Conservation (phyloP, 2,888 invertebrate species). For the Liodrosophila aerea region DNA sequence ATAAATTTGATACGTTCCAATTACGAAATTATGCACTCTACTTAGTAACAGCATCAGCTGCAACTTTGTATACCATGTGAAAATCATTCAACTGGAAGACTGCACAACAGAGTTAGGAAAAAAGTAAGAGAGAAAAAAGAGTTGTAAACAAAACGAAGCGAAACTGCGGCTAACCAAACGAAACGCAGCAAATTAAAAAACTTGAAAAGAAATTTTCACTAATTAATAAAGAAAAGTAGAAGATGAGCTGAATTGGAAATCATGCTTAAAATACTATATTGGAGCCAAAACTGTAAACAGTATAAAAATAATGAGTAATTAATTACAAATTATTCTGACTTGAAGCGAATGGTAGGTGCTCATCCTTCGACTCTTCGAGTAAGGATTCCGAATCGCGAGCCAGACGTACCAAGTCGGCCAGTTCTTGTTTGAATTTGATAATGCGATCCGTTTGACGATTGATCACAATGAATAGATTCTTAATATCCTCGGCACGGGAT, state of each 20-base stretch:
- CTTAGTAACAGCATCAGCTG: constrained; percentile 44
- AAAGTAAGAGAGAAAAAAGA: constrained; percentile 14
- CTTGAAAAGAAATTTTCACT: constrained; percentile 55
- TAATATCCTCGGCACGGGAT: constrained; percentile 25
- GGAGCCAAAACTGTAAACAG: not conserved
- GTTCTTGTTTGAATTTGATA: constrained; percentile 33
- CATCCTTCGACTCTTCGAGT: constrained; percentile 9
- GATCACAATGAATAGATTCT: constrained; percentile 26
- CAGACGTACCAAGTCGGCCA: constrained; percentile 28
- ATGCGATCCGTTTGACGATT: constrained; percentile 43
- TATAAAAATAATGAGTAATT: not conserved
- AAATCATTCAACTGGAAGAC: constrained; percentile 79
- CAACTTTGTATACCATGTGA: constrained; percentile 44
- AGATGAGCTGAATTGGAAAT: constrained; percentile 10
- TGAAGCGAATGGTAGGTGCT: no score
- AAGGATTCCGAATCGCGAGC: constrained; percentile 38
- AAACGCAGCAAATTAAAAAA: constrained; percentile 42
- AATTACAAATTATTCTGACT: not conserved
- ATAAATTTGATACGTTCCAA: constrained; percentile 71
- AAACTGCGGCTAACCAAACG: constrained; percentile 35
- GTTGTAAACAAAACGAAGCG: constrained; percentile 27
- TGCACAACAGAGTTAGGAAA: constrained; percentile 53
- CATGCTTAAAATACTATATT: not conserved
- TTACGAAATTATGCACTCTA: constrained; percentile 72
- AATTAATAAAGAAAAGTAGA: constrained; percentile 42